phyloP scores from a whole-genome alignment of 2,888 invertebrate genomes.

The Coenonympha glycerion region DNA sequence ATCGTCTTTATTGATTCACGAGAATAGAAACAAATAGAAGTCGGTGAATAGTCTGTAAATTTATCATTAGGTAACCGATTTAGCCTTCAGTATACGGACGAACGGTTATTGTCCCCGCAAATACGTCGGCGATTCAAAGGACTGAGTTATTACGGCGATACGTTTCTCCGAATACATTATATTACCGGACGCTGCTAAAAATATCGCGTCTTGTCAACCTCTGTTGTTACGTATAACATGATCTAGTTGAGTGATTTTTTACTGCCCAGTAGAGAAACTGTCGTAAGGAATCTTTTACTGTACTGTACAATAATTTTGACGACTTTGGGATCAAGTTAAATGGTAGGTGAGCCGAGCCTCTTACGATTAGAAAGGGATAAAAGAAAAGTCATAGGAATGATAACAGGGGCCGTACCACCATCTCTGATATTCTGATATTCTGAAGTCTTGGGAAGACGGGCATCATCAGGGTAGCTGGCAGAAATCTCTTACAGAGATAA shows the following conservation, averaged over 20 bases:
- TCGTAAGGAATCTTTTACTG: no score
- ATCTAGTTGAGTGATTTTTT: not conserved
- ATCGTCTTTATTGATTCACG: not conserved
- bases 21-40: constrained; percentile 13
- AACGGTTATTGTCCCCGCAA: constrained; percentile 22
- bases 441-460: no score
- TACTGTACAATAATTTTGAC: no score
- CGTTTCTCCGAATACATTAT: constrained; percentile 26
- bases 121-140: constrained; percentile 26
- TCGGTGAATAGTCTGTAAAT: constrained; percentile 24
- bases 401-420: no score
- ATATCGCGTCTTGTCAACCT: constrained; percentile 20
- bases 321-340: no score
- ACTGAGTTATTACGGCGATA: constrained; percentile 27
- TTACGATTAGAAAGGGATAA: no score
- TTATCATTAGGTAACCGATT: constrained; percentile 28
- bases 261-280: not conserved
- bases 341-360: no score
- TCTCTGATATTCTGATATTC: no score
- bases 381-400: not conserved
- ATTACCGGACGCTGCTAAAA: constrained; percentile 21
- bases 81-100: constrained; percentile 15
- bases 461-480: no score
- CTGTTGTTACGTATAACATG: constrained; percentile 9
- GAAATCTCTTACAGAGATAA: no score